These are phyloP conservation scores for Thryonomys swinderianus DNA, from an alignment of 2,113 vertebrate genomes.

Conservation along the genomic window DNA sequence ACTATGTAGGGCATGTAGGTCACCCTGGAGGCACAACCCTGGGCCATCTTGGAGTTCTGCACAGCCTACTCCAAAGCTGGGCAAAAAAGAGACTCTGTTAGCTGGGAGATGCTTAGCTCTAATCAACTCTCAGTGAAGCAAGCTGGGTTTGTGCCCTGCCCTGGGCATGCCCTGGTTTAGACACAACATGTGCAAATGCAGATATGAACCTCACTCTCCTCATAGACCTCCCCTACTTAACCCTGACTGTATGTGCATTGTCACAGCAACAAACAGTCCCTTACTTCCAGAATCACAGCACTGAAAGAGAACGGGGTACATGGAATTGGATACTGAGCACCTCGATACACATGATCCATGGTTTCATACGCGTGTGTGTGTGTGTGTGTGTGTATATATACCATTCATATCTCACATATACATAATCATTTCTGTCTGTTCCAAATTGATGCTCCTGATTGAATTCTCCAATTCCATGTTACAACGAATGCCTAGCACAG, in stretches of 20 bases:
- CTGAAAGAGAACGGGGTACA: background rate
- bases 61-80: background rate
- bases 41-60: background rate
- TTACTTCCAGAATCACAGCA: background rate
- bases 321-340: background rate
- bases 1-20: background rate
- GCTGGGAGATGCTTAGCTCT: background rate
- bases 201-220: accelerated
- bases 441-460: background rate
- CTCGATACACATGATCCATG: background rate
- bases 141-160: background rate
- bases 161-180: background rate
- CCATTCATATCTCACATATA: background rate
- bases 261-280: background rate
- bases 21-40: background rate
- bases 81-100: background rate
- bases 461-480: background rate
- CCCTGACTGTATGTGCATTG: no score
- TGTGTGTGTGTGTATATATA: background rate
- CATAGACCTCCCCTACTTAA: accelerated
- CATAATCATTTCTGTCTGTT: background rate
- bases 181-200: accelerated
- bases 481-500: background rate
- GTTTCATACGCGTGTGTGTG: background rate
- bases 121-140: background rate